phyloP scores from a whole-genome alignment of 2,113 vertebrate genomes.

The Procavia capensis region DNA sequence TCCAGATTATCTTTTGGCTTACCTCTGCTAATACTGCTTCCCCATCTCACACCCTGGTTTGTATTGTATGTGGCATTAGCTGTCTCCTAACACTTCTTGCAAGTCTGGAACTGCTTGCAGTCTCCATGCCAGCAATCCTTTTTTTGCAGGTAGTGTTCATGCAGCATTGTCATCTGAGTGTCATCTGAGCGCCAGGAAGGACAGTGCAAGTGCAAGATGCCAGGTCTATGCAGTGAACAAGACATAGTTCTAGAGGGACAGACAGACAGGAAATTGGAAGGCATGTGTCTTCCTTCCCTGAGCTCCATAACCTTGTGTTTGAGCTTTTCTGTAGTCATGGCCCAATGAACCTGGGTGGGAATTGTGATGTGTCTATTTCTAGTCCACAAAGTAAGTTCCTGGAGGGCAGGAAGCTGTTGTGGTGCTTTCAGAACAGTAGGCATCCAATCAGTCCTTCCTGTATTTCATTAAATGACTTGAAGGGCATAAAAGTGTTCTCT shows the following conservation, averaged over 20 bases:
- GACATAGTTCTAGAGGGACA: background rate
- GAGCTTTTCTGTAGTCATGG: background rate
- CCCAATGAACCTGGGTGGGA: background rate
- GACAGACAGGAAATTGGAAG: background rate
- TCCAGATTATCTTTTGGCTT: background rate
- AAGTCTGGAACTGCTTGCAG: background rate
- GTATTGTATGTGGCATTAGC: background rate
- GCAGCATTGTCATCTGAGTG: background rate
- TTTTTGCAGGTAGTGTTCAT: background rate
- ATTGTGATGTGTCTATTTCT: background rate
- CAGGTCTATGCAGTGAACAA: background rate
- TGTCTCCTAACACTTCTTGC: background rate
- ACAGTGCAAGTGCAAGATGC: background rate
- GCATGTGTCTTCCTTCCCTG: background rate
- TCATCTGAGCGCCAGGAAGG: background rate
- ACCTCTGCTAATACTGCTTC: background rate
- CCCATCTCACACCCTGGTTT: rapidly evolving
- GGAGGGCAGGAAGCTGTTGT: background rate
- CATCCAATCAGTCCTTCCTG: background rate
- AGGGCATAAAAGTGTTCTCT: background rate
- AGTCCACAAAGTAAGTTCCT: background rate
- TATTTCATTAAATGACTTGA: background rate
- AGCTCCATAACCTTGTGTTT: background rate
- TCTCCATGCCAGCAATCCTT: background rate
- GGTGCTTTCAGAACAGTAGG: background rate